Percentiles rank a stretch among this genome's conserved stretches.
These are phyloP conservation scores for Amniataba percoides DNA, from an alignment of 2,797 vertebrate genomes.

Conservation along the genomic window DNA sequence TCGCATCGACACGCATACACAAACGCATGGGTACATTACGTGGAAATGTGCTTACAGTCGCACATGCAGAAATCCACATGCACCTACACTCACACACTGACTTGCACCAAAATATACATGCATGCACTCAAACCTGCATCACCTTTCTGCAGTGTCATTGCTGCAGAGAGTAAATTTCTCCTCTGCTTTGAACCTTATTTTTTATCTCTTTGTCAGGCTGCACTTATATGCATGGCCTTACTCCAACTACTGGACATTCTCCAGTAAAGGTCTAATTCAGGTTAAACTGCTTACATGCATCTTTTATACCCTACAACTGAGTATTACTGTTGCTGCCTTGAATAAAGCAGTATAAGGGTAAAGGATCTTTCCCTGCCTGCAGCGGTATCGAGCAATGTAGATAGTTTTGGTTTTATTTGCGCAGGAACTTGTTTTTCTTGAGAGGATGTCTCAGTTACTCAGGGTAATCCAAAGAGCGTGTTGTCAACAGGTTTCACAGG, in stretches of 20 bases:
- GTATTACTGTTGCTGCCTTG: conserved; percentile 23
- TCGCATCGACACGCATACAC: conserved; percentile 24
- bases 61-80: background rate
- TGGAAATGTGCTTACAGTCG: background rate
- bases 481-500: background rate
- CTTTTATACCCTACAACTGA: conserved; percentile 25
- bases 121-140: conserved; percentile 4
- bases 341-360: conserved; percentile 24
- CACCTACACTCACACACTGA: background rate
- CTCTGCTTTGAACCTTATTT: conserved; percentile 50
- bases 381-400: background rate
- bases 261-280: conserved; percentile 46
- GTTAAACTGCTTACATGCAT: conserved; percentile 50
- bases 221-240: conserved; percentile 31
- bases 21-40: conserved; percentile 13
- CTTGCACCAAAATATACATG: conserved; percentile 1
- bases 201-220: conserved; percentile 31
- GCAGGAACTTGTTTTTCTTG: background rate
- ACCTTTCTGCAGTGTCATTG: conserved; percentile 27
- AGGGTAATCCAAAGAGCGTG: background rate
- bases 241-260: conserved; percentile 35
- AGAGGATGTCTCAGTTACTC: background rate
- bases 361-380: background rate
- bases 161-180: conserved; percentile 24
- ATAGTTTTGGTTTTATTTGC: background rate